Evolutionary conservation across 2,888 invertebrate species (phyloP).

Genomic region (Diaphora mendica): DNA sequence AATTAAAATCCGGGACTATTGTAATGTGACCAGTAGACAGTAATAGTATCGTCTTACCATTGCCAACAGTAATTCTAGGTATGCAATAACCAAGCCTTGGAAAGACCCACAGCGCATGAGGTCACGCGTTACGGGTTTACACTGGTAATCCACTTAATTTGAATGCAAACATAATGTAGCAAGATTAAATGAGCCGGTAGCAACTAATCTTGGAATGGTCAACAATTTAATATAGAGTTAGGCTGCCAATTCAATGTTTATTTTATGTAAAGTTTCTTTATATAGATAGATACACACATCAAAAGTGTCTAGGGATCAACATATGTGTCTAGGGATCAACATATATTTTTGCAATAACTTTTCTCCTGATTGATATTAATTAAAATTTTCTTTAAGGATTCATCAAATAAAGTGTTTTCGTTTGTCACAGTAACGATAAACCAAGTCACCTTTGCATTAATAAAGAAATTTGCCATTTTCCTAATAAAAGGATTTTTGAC

Average conservation of each 20-base stretch:
- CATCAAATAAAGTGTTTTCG: no score
- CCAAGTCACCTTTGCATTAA: no score
- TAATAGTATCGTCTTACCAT: not conserved
- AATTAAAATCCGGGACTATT: not conserved
- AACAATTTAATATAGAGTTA: not conserved
- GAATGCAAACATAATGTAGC: not conserved
- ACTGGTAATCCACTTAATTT: not conserved
- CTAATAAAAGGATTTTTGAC: no score
- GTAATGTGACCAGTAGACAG: not conserved
- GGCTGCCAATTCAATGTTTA: not conserved
- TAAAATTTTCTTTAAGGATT: no score
- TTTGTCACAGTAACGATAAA: no score
- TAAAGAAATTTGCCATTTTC: no score
- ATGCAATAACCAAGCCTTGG: not conserved
- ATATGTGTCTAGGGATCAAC: no score
- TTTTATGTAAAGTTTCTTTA: not conserved
- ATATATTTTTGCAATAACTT: no score
- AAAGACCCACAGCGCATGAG: not conserved
- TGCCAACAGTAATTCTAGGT: not conserved
- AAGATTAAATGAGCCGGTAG: not conserved
- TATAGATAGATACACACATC: no score
- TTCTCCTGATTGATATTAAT: no score
- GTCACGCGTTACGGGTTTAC: not conserved
- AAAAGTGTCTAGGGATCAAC: no score
- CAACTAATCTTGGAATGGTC: not conserved